phyloP scores from a whole-genome alignment of 2,888 invertebrate species.

The Baccha elongata region DNA sequence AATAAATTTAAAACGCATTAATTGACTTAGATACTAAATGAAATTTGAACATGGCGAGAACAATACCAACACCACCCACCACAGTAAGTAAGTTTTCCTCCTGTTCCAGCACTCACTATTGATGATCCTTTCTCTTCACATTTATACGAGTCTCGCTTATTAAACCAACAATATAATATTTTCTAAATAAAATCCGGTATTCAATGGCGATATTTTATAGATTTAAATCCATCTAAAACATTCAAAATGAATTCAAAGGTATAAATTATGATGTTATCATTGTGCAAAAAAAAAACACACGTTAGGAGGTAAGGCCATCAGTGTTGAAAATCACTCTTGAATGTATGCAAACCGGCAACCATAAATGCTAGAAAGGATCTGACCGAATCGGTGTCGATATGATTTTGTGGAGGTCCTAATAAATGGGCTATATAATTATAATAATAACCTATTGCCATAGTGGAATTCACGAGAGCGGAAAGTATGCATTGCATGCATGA shows the following conservation, averaged over 20 bases:
- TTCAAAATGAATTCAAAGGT: neutral
- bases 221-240: neutral
- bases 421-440: neutral
- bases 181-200: neutral
- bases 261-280: neutral
- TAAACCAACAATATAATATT: neutral
- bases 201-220: neutral
- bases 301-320: neutral
- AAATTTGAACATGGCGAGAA: too few relatives aligned
- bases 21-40: too few relatives aligned
- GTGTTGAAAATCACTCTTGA: neutral
- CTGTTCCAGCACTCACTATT: too few relatives aligned
- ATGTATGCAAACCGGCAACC: neutral
- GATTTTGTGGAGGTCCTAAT: neutral
- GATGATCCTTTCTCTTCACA: too few relatives aligned
- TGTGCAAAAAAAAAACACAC: neutral
- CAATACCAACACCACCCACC: too few relatives aligned
- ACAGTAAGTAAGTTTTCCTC: too few relatives aligned
- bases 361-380: neutral
- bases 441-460: constrained; percentile 34
- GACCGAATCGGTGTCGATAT: neutral
- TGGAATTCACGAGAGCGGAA: constrained; percentile 41
- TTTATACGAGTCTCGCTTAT: neutral
- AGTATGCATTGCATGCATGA: constrained; percentile 53
- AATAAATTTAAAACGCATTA: too few relatives aligned